Conservation (phyloP, 2,797 vertebrate species). For the Chelonia mydas region DNA sequence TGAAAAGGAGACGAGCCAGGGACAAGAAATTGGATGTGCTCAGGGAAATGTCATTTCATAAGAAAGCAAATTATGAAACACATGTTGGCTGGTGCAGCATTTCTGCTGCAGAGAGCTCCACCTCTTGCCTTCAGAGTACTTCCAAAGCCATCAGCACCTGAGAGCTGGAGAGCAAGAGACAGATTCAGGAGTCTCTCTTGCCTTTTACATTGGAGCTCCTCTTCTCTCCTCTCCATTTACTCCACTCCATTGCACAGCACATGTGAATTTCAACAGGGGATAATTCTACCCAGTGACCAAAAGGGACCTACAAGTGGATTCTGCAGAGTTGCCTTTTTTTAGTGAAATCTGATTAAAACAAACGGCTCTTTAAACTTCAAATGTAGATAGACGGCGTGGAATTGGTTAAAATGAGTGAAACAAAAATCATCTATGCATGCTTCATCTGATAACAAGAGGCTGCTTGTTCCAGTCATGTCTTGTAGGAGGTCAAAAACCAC, state of each 20-base stretch:
- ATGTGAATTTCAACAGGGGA: background rate
- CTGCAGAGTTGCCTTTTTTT: background rate
- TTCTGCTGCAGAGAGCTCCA: background rate
- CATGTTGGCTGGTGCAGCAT: background rate
- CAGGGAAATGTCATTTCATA: background rate
- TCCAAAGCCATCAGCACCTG: background rate
- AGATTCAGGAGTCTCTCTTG: background rate
- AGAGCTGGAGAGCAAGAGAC: fast-evolving
- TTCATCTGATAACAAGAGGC: background rate
- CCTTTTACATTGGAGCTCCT: background rate
- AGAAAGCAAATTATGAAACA: background rate
- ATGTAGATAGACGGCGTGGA: background rate
- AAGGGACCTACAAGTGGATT: background rate
- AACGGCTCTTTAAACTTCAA: background rate
- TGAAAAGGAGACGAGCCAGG: background rate
- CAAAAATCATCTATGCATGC: background rate
- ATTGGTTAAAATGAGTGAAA: background rate
- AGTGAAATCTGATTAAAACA: background rate
- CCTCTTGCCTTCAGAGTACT: background rate
- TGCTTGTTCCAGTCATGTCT: background rate
- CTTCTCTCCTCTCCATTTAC: background rate
- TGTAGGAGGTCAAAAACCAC: background rate
- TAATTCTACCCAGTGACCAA: background rate
- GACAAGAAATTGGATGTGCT: background rate
- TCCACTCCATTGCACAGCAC: background rate